A percentile compares a stretch with the other conserved stretches of the same genome.
phyloP scores from a whole-genome alignment of 2,888 invertebrate genomes.

The Tenthredo livida region DNA sequence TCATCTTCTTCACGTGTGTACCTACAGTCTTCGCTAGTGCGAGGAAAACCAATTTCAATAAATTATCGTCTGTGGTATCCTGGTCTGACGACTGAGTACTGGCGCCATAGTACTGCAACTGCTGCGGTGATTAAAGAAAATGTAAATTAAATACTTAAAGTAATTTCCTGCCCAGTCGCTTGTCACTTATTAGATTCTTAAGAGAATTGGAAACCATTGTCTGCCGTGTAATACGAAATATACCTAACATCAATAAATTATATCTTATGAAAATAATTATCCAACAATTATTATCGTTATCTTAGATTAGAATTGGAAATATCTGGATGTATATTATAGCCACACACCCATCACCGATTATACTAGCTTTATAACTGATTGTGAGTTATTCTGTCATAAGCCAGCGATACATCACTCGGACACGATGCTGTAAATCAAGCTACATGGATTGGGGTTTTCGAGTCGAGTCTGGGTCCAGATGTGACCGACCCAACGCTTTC shows the following conservation, averaged over 20 bases:
- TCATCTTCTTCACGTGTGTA: no score
- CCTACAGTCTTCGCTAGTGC: no score
- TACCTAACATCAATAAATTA: no score
- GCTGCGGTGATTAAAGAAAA: slow-evolving; percentile 63
- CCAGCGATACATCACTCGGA: slow-evolving; percentile 67
- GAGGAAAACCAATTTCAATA: slow-evolving; percentile 63
- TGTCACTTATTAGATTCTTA: slow-evolving; percentile 62
- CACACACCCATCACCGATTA: neutral
- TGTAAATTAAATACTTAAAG: slow-evolving; percentile 68
- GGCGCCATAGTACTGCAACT: neutral
- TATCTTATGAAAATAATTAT: no score
- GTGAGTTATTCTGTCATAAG: slow-evolving; percentile 35
- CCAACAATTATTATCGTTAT: no score
- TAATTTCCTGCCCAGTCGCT: slow-evolving; percentile 65
- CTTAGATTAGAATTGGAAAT: no score
- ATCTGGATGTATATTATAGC: neutral
- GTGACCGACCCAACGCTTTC: slow-evolving; percentile 70
- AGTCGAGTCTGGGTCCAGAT: slow-evolving; percentile 68
- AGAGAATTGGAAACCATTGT: neutral
- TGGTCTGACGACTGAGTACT: slow-evolving; percentile 9
- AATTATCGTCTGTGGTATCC: slow-evolving; percentile 61
- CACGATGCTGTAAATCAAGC: slow-evolving; percentile 70
- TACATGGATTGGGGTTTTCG: slow-evolving; percentile 69
- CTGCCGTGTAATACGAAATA: neutral
- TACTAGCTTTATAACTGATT: neutral